Base-by-base conservation (phyloP, 2,113 vertebrate species). In the Phaethon lepturus region DNA sequence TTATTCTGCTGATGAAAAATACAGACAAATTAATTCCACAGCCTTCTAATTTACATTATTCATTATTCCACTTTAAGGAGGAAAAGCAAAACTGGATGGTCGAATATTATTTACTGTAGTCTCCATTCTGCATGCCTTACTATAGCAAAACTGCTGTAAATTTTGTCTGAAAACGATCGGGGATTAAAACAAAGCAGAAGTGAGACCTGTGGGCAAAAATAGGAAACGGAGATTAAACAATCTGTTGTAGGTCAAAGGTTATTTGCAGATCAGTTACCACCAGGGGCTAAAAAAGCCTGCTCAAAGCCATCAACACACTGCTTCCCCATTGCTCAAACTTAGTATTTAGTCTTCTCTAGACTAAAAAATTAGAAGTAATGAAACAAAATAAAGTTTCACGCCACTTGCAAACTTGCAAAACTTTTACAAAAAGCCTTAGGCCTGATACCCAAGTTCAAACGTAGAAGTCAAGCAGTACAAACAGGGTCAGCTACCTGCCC, bases 171-270 rank as follows among this genome's bases (percentile, higher is more conserved):
- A 71, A 53, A 77, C 73, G 38, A 47, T 0, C 26, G 77, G 62
- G 81, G 93, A 86, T 88, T 20, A 60, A 69, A 73, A 92, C 64
- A 64, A 92, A 94, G 55, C 74, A 94, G 83, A 95, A 97, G 55
- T 44, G 42, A 94, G 79, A 89, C 23, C 45, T 76, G 86, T 82
- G 60, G 95, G 89, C 76, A 94, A 93, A 84, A 92, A 95, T 87
- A 91, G 96, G 96, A 94, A 91, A 94, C 24, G 4, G 76, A 97
- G 94, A 95, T 96, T 91, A 95, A 96, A 95, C 95, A 93, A 93
- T 47, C 72, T 64, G 1, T 8, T n/a, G 75, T 25, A 94, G 91
- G 97, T 86, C 95, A 98, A 94, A 97, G 95, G 94, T 97, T 88
- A 88, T 68, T 87, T 71, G 86, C 45, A 87, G 82, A 89, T 95